Evolutionary conservation across 2,888 invertebrate species (phyloP).

Genomic region (Hofmannophila pseudospretella): DNA sequence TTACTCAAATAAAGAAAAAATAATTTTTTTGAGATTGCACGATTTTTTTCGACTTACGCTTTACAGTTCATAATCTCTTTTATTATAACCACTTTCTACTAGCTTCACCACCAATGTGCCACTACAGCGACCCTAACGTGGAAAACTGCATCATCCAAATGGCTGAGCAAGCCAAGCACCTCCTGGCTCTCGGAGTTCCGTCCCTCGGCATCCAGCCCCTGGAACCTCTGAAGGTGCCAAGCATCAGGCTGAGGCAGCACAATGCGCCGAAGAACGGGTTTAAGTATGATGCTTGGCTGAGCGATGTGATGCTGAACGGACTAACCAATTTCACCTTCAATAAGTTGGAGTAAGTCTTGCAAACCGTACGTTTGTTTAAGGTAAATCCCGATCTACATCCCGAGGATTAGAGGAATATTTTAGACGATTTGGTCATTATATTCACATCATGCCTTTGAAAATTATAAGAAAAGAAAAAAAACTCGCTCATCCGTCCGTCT

Average conservation of each 20-base stretch:
- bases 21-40: too few relatives aligned
- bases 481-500: too few relatives aligned
- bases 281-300: slow-evolving; percentile 74
- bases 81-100: too few relatives aligned
- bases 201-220: slow-evolving; percentile 77
- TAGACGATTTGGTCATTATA: too few relatives aligned
- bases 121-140: slow-evolving; percentile 76
- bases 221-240: slow-evolving; percentile 78
- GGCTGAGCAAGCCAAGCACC: slow-evolving; percentile 69
- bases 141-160: slow-evolving; percentile 74
- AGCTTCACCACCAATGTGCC: slow-evolving; percentile 58
- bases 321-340: slow-evolving; percentile 71
- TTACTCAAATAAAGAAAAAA: too few relatives aligned
- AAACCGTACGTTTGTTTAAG: too few relatives aligned
- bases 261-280: slow-evolving; percentile 63
- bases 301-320: slow-evolving; percentile 63
- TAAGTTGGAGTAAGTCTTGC: slow-evolving; percentile 63
- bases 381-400: too few relatives aligned
- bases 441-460: too few relatives aligned
- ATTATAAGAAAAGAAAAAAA: too few relatives aligned
- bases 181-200: slow-evolving; percentile 76
- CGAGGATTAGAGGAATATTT: too few relatives aligned
- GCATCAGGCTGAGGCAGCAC: slow-evolving; percentile 76
- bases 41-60: too few relatives aligned
- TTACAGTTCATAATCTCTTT: too few relatives aligned